phyloP scores from a whole-genome alignment of 2,113 vertebrate genomes.

The Eptatretus burgeri region DNA sequence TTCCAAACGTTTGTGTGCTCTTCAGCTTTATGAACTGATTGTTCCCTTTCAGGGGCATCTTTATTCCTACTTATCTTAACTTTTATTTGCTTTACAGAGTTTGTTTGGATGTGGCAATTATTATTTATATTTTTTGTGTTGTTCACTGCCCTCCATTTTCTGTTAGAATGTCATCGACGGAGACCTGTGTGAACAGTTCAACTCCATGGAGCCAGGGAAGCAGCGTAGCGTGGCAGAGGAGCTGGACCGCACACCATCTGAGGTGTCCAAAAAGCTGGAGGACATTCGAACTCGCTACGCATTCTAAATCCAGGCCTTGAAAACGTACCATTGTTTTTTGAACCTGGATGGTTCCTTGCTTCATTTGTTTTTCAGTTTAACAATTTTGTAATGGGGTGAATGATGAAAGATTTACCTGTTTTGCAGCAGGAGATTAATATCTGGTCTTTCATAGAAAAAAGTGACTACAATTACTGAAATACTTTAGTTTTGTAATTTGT shows the following conservation, averaged over 20 bases:
- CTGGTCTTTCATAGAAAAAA: too few relatives aligned
- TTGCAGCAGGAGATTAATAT: too few relatives aligned
- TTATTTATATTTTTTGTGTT: background rate
- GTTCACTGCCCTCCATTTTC: background rate
- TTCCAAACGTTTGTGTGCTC: background rate
- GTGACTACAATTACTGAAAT: too few relatives aligned
- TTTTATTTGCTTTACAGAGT: background rate
- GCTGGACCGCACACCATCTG: conserved; percentile 66
- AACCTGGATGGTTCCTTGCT: too few relatives aligned
- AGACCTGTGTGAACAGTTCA: conserved; percentile 92
- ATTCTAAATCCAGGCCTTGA: conserved; percentile 25
- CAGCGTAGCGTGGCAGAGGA: conserved; percentile 89
- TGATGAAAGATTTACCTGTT: too few relatives aligned
- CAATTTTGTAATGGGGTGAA: too few relatives aligned
- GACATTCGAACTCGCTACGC: conserved; percentile 91
- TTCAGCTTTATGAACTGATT: background rate
- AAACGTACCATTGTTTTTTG: too few relatives aligned
- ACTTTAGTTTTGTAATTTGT: too few relatives aligned
- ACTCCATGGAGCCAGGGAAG: conserved; percentile 96
- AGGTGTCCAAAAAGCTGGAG: conserved; percentile 94
- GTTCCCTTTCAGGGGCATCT: background rate
- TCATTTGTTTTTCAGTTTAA: too few relatives aligned
- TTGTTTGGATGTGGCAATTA: too few relatives aligned
- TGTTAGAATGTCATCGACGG: conserved; percentile 84
- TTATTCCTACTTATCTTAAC: background rate